These are phyloP conservation scores for Bungarus multicinctus DNA, from an alignment of 2,113 vertebrate species.

Conservation along the genomic window DNA sequence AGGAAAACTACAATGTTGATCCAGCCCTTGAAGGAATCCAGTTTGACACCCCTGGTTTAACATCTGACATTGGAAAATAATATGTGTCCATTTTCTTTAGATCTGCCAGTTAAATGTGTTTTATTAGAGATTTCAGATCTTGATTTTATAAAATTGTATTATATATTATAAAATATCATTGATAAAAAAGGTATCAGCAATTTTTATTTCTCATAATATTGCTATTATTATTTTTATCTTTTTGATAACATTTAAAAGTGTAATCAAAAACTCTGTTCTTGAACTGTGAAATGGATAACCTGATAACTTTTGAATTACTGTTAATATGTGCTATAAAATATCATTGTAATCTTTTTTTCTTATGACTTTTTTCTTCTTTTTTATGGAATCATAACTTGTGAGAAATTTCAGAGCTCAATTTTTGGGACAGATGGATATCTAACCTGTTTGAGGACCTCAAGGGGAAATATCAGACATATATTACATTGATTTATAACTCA, in stretches of 20 bases:
- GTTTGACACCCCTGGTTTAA: no score
- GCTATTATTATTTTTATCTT: constrained; percentile 8
- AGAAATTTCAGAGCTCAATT: not conserved
- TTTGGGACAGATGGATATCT: not conserved
- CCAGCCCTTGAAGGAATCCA: no score
- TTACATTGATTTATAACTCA: not conserved
- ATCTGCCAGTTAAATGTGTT: not conserved
- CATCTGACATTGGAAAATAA: not conserved
- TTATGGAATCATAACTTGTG: not conserved
- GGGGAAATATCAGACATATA: not conserved
- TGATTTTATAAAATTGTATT: constrained; percentile 6
- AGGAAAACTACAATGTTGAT: no score
- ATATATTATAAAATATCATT: not conserved
- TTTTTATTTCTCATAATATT: constrained; percentile 25
- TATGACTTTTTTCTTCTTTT: constrained; percentile 7
- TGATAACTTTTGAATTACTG: not conserved
- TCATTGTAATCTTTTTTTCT: not conserved
- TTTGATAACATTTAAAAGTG: constrained; percentile 12
- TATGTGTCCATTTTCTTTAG: not conserved
- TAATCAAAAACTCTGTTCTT: constrained; percentile 22
- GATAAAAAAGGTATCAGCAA: constrained; percentile 2
- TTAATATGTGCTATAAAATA: not conserved
- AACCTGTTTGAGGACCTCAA: not conserved
- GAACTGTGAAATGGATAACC: constrained; percentile 1
- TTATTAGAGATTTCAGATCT: not conserved